A percentile compares a stretch with the other conserved stretches of the same genome.
These are phyloP conservation scores for Callipepla californica DNA, from an alignment of 2,113 vertebrate species.

Conservation along the genomic window DNA sequence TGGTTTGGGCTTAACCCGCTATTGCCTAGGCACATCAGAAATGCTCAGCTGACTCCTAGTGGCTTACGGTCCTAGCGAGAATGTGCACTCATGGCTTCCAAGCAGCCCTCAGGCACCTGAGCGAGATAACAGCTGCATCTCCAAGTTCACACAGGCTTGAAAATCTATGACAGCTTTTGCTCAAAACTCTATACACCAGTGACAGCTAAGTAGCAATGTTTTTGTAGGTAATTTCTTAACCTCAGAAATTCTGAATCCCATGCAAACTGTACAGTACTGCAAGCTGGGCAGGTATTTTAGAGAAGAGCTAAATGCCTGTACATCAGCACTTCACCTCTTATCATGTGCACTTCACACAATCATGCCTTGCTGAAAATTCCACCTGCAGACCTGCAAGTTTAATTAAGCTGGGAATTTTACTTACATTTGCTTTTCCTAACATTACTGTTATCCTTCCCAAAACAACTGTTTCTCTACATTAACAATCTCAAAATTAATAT, in stretches of 20 bases:
- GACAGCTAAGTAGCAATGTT: background rate
- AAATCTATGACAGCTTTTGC: background rate
- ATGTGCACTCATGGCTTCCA: background rate
- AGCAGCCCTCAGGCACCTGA: background rate
- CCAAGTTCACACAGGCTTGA: background rate
- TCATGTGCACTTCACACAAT: background rate
- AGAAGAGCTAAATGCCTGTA: background rate
- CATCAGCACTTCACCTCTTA: background rate
- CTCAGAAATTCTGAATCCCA: background rate
- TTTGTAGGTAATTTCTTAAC: background rate
- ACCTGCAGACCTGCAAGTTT: background rate
- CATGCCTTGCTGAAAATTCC: background rate
- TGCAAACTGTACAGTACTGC: background rate
- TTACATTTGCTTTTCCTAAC: background rate
- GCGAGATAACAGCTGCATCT: fast-evolving
- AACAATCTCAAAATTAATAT: background rate
- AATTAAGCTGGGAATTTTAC: background rate
- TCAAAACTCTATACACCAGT: background rate
- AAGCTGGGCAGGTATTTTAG: background rate
- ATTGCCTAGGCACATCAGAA: background rate
- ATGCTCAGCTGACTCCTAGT: background rate
- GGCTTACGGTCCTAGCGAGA: background rate
- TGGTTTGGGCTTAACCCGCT: background rate
- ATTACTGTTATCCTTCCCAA: background rate
- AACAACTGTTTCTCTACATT: background rate